These are phyloP conservation scores for Xyrauchen texanus DNA, from an alignment of 2,113 vertebrate genomes.

Conservation along the genomic window DNA sequence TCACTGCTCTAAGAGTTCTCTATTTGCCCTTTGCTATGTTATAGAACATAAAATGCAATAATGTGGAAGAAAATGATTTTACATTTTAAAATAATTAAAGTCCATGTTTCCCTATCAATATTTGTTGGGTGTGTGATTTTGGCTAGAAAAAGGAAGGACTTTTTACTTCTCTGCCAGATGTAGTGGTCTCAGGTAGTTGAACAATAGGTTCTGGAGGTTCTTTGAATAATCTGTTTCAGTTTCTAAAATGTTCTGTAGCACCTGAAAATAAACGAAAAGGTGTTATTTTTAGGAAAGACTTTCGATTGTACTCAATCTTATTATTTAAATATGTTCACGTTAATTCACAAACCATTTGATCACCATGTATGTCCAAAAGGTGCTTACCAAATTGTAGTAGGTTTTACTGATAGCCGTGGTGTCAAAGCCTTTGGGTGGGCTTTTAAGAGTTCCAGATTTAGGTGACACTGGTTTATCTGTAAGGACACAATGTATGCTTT, in stretches of 20 bases:
- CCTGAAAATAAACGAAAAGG: slow-evolving; percentile 69
- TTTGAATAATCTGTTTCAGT: slow-evolving; percentile 97
- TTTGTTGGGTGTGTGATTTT: background rate
- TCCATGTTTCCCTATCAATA: background rate
- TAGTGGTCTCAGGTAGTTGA: slow-evolving; percentile 88
- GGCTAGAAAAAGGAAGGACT: background rate
- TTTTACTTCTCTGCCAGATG: slow-evolving; percentile 93
- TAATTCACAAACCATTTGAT: background rate
- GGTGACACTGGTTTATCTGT: slow-evolving; percentile 96
- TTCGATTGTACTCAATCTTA: background rate
- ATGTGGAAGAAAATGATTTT: too few species aligned
- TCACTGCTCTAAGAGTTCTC: background rate
- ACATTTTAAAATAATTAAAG: background rate
- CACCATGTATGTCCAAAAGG: background rate
- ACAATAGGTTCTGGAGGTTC: slow-evolving; percentile 91
- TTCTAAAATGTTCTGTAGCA: slow-evolving; percentile 99
- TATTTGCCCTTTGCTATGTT: background rate
- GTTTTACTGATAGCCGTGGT: slow-evolving; percentile 94
- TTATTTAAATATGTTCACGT: background rate
- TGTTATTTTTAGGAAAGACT: background rate
- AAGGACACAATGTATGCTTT: slow-evolving; percentile 41
- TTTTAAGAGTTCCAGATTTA: slow-evolving; percentile 91
- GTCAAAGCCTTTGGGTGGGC: slow-evolving; percentile 95
- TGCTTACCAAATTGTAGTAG: slow-evolving; percentile 96
- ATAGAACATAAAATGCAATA: background rate